Conservation (phyloP, 2,888 invertebrate species). For the Rhyacophila evoluta region DNA sequence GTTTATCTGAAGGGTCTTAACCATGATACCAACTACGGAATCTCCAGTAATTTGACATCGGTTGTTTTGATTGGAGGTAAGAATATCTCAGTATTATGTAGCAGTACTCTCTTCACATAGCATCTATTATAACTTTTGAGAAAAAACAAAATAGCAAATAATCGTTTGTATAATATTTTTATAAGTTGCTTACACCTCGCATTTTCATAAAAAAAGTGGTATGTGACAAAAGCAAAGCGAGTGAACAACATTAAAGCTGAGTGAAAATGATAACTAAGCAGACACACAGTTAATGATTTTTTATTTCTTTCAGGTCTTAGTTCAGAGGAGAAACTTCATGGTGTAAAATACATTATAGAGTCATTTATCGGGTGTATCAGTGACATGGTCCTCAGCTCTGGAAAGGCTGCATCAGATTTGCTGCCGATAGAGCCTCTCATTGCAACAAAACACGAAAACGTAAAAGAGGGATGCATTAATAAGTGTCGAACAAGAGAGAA, state of each 20-base stretch:
- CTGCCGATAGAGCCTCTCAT: constrained; percentile 85
- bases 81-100: too few relatives aligned
- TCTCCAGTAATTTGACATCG: constrained; percentile 86
- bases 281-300: too few relatives aligned
- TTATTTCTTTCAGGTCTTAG: constrained; percentile 81
- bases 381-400: constrained; percentile 87
- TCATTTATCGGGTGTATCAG: constrained; percentile 93
- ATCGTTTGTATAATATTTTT: too few relatives aligned
- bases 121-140: too few relatives aligned
- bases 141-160: too few relatives aligned
- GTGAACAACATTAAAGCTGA: too few relatives aligned
- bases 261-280: too few relatives aligned
- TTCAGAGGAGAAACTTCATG: constrained; percentile 88
- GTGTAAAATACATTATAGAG: constrained; percentile 92
- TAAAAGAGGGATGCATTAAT: constrained; percentile 89
- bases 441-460: constrained; percentile 90
- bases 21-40: constrained; percentile 87
- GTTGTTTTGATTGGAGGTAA: constrained; percentile 91
- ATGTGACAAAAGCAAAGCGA: too few relatives aligned
- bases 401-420: constrained; percentile 86
- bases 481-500: constrained; percentile 85
- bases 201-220: too few relatives aligned
- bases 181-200: too few relatives aligned
- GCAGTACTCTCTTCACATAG: too few relatives aligned
- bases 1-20: constrained; percentile 86